Conservation (phyloP, 2,113 vertebrate genomes). For the Dolichallabes microphthalmus region DNA sequence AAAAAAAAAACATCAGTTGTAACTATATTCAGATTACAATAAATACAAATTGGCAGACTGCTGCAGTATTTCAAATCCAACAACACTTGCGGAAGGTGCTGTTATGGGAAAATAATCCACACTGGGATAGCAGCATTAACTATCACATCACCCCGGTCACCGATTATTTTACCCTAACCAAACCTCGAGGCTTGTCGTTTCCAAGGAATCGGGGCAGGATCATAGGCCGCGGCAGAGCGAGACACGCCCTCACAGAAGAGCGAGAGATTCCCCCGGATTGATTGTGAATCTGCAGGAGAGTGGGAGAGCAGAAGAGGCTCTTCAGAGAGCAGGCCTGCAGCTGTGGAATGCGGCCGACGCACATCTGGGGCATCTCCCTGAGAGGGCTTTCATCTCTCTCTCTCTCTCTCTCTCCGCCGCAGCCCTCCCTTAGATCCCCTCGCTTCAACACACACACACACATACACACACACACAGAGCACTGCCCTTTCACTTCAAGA, state of each 20-base stretch:
- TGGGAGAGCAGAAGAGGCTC: constrained; percentile 57
- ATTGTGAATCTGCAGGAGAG: constrained; percentile 57
- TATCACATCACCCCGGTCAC: not conserved
- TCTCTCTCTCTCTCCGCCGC: not conserved
- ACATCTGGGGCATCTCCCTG: constrained; percentile 57
- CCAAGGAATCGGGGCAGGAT: constrained; percentile 39
- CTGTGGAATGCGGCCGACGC: constrained; percentile 58
- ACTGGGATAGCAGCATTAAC: not conserved
- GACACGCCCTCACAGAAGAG: constrained; percentile 48
- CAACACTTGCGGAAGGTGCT: not conserved
- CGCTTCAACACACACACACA: constrained; percentile 35
- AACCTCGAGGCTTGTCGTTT: constrained; percentile 18
- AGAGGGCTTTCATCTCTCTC: constrained; percentile 54
- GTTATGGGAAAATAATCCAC: not conserved
- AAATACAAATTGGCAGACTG: not conserved
- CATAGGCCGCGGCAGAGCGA: constrained; percentile 8
- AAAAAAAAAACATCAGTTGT: not conserved
- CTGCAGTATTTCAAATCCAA: not conserved
- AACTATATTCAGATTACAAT: not conserved
- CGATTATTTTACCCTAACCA: not conserved
- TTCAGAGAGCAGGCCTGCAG: constrained; percentile 47
- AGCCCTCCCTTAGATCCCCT: constrained; percentile 46
- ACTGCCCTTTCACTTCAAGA: constrained; percentile 48
- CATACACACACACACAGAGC: constrained; percentile 10
- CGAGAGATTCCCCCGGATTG: constrained; percentile 54